A percentile compares a stretch with the other conserved stretches of the same genome.
Conservation (phyloP, 1,140 invertebrate genomes). For the Lepidurus arcticus region DNA sequence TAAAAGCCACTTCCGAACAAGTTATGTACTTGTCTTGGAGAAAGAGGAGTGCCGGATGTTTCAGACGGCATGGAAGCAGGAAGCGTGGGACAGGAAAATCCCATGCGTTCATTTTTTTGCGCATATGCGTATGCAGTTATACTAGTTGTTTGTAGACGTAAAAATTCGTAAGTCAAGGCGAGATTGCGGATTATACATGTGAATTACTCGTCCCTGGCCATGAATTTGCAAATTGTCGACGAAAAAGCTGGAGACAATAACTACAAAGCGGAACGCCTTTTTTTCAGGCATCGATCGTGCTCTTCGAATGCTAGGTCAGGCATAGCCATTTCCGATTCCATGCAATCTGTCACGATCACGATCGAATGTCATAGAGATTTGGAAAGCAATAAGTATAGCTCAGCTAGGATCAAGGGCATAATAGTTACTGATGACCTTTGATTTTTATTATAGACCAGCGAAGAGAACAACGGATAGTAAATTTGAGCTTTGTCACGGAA, state of each 20-base stretch:
- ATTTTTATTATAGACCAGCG: background rate
- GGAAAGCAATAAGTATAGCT: background rate
- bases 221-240: background rate
- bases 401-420: background rate
- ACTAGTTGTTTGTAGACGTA: too few species aligned
- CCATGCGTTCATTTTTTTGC: background rate
- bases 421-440: background rate
- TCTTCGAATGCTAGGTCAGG: constrained; percentile 13
- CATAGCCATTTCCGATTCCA: constrained; percentile 1
- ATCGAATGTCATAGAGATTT: background rate
- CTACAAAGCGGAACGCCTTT: background rate
- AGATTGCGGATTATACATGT: too few species aligned
- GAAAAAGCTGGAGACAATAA: background rate
- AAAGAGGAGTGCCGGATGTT: background rate
- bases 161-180: too few species aligned
- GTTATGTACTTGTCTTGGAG: background rate
- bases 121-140: too few species aligned
- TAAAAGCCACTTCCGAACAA: too few species aligned
- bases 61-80: background rate
- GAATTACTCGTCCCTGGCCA: too few species aligned
- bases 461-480: background rate
- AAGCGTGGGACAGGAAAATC: background rate
- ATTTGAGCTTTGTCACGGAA: background rate
- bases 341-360: background rate
- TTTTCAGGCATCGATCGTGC: background rate